Evolutionary conservation across 2,113 vertebrate genomes (phyloP).

Genomic region (Myrmecobius fasciatus): DNA sequence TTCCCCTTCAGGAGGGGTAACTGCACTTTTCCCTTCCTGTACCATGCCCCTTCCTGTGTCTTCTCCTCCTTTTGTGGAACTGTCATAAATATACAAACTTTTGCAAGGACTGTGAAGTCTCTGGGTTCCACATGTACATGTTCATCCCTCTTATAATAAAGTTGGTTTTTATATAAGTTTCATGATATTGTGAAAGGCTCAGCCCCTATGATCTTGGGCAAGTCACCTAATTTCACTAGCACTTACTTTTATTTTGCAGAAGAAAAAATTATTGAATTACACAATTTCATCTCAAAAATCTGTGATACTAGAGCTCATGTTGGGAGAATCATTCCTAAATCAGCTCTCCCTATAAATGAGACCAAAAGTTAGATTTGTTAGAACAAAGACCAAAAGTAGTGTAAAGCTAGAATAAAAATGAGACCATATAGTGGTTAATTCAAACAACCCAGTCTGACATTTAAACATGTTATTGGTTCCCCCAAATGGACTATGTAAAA

Average conservation of each 20-base stretch:
- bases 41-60: no score
- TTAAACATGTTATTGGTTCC: background rate
- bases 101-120: no score
- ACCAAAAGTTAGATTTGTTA: background rate
- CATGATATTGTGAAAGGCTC: background rate
- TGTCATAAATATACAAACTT: no score
- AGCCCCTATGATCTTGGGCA: background rate
- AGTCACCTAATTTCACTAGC: background rate
- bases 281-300: background rate
- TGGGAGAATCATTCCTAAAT: background rate
- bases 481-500: background rate
- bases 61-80: no score
- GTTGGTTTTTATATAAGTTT: no score
- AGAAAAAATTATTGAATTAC: background rate
- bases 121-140: no score
- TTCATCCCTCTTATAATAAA: no score
- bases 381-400: background rate
- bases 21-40: no score
- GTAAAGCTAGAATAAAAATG: background rate
- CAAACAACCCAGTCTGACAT: background rate
- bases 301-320: background rate
- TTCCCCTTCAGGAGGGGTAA: no score
- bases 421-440: background rate
- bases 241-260: constrained; percentile 38
- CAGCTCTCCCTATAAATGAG: background rate